Evolutionary conservation across 2,888 invertebrate species (phyloP).

Genomic region (Podabrus alpinus): DNA sequence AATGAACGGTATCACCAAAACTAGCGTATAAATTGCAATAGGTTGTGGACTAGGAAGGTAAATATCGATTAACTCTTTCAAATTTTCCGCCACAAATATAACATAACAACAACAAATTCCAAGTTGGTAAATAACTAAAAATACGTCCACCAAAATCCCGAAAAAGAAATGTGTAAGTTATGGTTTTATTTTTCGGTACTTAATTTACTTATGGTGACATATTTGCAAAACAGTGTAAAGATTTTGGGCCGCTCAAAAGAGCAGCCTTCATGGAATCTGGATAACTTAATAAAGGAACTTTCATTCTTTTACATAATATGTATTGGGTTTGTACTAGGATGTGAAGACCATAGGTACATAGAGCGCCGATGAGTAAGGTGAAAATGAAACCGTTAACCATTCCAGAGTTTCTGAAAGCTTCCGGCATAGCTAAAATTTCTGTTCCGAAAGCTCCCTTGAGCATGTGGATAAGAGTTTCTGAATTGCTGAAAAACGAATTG

Average conservation of each 20-base stretch:
- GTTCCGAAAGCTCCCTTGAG: constrained; percentile 92
- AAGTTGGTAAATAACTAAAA: constrained; percentile 85
- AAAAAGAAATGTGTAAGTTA: constrained; percentile 44
- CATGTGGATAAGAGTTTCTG: constrained; percentile 82
- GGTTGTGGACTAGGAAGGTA: constrained; percentile 39
- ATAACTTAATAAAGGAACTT: constrained; percentile 79
- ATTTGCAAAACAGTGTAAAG: constrained; percentile 63
- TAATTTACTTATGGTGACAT: constrained; percentile 37
- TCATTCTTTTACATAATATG: constrained; percentile 65
- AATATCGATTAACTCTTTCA: constrained; percentile 48
- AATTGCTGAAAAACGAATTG: constrained; percentile 62
- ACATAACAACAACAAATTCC: constrained; percentile 97
- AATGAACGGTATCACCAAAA: constrained; percentile 65
- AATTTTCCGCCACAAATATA: constrained; percentile 67
- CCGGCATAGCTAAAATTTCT: constrained; percentile 92
- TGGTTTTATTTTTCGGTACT: not conserved
- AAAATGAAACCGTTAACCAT: constrained; percentile 76
- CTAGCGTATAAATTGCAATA: constrained; percentile 45
- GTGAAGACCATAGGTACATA: constrained; percentile 89
- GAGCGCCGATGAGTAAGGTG: constrained; percentile 74
- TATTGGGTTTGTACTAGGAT: constrained; percentile 72
- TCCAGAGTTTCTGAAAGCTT: constrained; percentile 85
- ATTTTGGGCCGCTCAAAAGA: constrained; percentile 73
- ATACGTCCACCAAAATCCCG: constrained; percentile 74
- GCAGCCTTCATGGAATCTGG: constrained; percentile 73